A percentile compares a stretch with the other conserved stretches of the same genome.
Conservation (phyloP, 2,888 invertebrate species). For the Chaitophorus viminalis region DNA sequence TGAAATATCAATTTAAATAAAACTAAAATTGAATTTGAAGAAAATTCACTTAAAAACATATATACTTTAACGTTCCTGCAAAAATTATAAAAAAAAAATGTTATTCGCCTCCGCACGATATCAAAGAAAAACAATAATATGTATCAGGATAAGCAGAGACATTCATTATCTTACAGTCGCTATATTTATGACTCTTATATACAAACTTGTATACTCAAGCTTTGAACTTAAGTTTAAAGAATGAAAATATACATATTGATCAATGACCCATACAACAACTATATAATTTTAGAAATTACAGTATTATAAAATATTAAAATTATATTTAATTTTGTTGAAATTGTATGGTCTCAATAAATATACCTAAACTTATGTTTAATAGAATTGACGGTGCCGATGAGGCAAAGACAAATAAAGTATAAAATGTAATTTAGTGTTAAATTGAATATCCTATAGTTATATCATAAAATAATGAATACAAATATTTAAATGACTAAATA, state of each 20-base stretch:
- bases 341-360: not conserved
- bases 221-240: no score
- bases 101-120: no score
- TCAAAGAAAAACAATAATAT: no score
- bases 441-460: slow-evolving; percentile 14
- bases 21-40: not conserved
- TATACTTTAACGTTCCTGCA: not conserved
- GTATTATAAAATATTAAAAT: not conserved
- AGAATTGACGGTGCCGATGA: not conserved
- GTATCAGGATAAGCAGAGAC: no score
- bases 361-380: no score
- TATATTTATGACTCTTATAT: no score
- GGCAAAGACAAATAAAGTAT: not conserved
- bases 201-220: no score
- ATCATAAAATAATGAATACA: slow-evolving; percentile 9
- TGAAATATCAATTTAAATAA: slow-evolving; percentile 24
- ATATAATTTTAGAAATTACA: not conserved
- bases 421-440: not conserved
- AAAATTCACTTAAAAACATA: not conserved
- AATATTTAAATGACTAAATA: slow-evolving; percentile 35
- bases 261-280: not conserved
- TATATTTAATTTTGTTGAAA: not conserved
- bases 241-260: no score
- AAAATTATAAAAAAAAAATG: no score
- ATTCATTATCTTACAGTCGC: no score